These are phyloP conservation scores for Prionailurus viverrinus DNA, from an alignment of 2,113 vertebrate species.

Conservation along the genomic window DNA sequence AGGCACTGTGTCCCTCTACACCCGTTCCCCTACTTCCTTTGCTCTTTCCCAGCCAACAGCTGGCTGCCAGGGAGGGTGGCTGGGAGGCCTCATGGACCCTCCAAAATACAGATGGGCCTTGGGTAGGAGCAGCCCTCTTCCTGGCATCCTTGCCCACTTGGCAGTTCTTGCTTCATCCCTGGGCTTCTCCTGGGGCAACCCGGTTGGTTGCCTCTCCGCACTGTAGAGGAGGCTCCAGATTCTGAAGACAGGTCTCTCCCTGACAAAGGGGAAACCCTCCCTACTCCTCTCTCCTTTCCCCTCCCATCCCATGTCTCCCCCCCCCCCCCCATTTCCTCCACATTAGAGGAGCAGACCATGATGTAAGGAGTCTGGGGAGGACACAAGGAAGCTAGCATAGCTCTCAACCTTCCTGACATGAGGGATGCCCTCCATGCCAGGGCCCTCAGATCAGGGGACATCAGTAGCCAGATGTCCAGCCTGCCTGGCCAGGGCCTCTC, in stretches of 20 bases:
- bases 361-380: neutral
- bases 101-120: neutral
- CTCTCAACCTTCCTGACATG: neutral
- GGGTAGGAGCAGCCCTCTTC: neutral
- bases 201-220: neutral
- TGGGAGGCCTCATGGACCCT: neutral
- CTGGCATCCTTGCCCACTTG: neutral
- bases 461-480: neutral
- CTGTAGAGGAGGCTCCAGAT: neutral
- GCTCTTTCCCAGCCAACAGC: neutral
- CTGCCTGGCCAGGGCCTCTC: neutral
- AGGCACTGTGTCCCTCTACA: neutral
- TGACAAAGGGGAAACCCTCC: neutral
- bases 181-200: neutral
- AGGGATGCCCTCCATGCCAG: neutral
- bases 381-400: neutral
- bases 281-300: neutral
- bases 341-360: neutral
- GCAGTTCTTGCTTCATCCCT: neutral
- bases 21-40: accelerated
- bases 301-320: neutral
- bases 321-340: neutral
- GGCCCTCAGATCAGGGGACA: neutral
- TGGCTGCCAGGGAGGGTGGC: neutral
- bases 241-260: neutral